A percentile compares a stretch with the other conserved stretches of the same genome.
phyloP scores from a whole-genome alignment of 1,140 invertebrate genomes.

The Zaprionus gabonicus region DNA sequence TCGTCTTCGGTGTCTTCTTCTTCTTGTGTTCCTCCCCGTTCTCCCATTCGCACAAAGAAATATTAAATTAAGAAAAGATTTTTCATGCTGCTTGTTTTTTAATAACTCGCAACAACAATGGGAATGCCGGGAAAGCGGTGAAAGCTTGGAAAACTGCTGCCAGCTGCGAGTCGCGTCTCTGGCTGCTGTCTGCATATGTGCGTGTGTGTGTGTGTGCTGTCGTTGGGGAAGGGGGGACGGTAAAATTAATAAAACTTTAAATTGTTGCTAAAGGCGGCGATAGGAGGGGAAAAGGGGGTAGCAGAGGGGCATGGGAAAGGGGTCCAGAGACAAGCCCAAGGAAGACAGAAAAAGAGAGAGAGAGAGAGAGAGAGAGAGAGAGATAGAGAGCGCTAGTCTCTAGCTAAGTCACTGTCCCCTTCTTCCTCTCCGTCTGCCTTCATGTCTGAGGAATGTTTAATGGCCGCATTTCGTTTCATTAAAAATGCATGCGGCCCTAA shows the following conservation, averaged over 20 bases:
- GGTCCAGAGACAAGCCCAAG: slow-evolving; percentile 27
- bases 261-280: slow-evolving; percentile 67
- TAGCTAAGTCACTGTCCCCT: slow-evolving; percentile 41
- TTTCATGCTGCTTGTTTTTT: slow-evolving; percentile 73
- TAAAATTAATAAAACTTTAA: slow-evolving; percentile 83
- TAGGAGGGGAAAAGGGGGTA: neutral
- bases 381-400: slow-evolving; percentile 3
- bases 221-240: slow-evolving; percentile 13
- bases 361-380: slow-evolving; percentile 1
- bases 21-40: slow-evolving; percentile 22
- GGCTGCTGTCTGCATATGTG: no score
- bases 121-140: slow-evolving; percentile 1
- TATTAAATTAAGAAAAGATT: slow-evolving; percentile 78
- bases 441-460: slow-evolving; percentile 64
- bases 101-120: slow-evolving; percentile 75
- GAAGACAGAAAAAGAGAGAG: slow-evolving; percentile 36
- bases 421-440: neutral
- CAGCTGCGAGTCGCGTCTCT: slow-evolving; percentile 15
- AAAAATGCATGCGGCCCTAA: slow-evolving; percentile 80
- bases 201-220: slow-evolving; percentile 14
- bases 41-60: slow-evolving; percentile 58
- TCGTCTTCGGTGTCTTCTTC: slow-evolving; percentile 34
- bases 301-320: neutral
- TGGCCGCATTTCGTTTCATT: slow-evolving; percentile 80
- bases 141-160: slow-evolving; percentile 7